Evolutionary conservation across 2,113 vertebrate species (phyloP).

Genomic region (Brachypteracias leptosomus): DNA sequence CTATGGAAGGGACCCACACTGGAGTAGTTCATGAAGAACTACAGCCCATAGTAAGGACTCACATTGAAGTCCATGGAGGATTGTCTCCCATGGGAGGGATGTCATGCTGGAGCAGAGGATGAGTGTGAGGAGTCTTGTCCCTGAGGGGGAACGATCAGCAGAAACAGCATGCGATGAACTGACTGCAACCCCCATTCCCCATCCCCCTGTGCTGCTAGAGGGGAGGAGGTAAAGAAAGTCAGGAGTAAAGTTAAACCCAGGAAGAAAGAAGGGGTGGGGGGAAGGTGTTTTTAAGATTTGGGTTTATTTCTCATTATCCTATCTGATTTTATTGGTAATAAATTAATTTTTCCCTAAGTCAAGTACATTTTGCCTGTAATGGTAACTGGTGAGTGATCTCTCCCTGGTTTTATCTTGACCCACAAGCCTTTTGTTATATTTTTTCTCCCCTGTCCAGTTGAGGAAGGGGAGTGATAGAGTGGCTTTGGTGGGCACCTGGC

Average conservation of each 20-base stretch:
- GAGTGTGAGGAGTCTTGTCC: neutral
- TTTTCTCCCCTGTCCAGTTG: neutral
- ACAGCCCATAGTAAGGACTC: neutral
- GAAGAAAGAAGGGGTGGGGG: neutral
- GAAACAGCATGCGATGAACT: neutral
- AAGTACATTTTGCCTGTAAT: neutral
- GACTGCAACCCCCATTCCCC: neutral
- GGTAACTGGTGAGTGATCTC: neutral
- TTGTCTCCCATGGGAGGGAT: neutral
- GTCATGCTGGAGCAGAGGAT: no score
- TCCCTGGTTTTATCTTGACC: neutral
- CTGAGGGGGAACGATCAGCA: neutral
- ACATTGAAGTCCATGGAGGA: neutral
- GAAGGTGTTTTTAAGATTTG: neutral
- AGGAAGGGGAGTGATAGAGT: neutral
- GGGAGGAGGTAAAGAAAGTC: neutral
- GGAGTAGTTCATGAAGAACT: neutral
- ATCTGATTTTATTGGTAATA: neutral
- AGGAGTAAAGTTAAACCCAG: neutral
- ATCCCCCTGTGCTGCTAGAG: neutral
- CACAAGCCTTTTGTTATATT: neutral
- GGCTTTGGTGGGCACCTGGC: neutral
- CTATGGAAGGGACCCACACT: neutral
- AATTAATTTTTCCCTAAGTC: neutral
- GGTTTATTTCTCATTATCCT: neutral